Evolutionary conservation across 2,797 vertebrate species (phyloP).

Genomic region (Melanotaenia boesemani): DNA sequence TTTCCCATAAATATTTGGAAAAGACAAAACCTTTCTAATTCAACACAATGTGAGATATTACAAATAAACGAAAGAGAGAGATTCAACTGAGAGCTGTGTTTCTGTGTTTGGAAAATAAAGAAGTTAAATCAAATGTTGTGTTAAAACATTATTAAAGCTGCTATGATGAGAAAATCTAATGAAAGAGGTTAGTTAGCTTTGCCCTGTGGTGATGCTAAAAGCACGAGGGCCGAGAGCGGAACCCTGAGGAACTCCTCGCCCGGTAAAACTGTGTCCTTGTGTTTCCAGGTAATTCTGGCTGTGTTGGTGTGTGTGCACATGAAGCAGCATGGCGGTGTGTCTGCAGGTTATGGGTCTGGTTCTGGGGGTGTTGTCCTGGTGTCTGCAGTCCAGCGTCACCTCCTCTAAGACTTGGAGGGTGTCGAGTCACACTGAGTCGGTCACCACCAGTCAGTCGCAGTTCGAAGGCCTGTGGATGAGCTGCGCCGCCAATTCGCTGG

Average conservation of each 20-base stretch:
- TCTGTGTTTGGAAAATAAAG: too few relatives aligned
- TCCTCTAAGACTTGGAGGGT: conserved; percentile 79
- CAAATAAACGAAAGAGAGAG: too few relatives aligned
- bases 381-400: conserved; percentile 79
- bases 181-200: too few relatives aligned
- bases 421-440: conserved; percentile 64
- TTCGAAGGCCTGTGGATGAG: conserved; percentile 83
- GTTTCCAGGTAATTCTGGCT: conserved; percentile 13
- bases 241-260: conserved; percentile 9
- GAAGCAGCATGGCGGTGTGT: conserved; percentile 64
- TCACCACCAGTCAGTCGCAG: conserved; percentile 70
- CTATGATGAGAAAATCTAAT: too few relatives aligned
- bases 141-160: too few relatives aligned
- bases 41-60: too few relatives aligned
- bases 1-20: too few relatives aligned
- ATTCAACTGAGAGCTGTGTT: too few relatives aligned
- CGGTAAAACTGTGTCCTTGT: too few relatives aligned
- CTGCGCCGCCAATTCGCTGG: conserved; percentile 74
- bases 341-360: conserved; percentile 80
- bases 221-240: not conserved
- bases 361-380: conserved; percentile 79
- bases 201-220: too few relatives aligned
- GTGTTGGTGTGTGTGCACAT: not conserved
- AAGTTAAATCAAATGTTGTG: too few relatives aligned
- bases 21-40: too few relatives aligned